Base-by-base conservation (phyloP, 2,797 vertebrate species). In the Pygocentrus nattereri region DNA sequence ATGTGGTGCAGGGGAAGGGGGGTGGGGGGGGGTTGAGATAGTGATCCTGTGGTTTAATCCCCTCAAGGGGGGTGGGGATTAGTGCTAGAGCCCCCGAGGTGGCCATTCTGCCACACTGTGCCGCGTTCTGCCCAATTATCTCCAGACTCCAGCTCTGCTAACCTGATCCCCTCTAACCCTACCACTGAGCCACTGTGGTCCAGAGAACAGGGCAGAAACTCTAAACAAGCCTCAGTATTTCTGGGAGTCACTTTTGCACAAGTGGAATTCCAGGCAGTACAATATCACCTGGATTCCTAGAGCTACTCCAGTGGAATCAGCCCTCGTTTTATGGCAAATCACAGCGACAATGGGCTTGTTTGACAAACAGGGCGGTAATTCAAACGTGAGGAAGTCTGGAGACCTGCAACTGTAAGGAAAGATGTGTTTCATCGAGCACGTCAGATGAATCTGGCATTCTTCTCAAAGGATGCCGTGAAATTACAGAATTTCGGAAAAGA, bases 51-150 rank as follows among this genome's bases (percentile, higher is more conserved):
- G 15, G 77, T 59, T 79, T 84, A 84, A 85, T 87, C 84, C 75
- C 84, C 76, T 82, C 76, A 64, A n/a, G 65, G 69, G 77, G 81
- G 84, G 58, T 72, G 79, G 52, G 76, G 87, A 87, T 89, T 88
- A 88, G 85, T 34, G 58, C 67, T 50, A 44, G 67, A 73, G 83
- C 68, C 73, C 85, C 70, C 75, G 79, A 78, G 83, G 79, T 30
- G 31, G 78, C 81, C 84, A 79, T 76, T 65, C 78, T 85, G 85
- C 84, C 80, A 82, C 74, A 74, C 74, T 67, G 76, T 70, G 74
- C 86, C 38, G 62, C 70, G 78, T 84, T 88, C 84, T 78, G 81
- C 81, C 84, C 87, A 89, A 88, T 90, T 89, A 88, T 89, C 84
- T 83, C 75, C 87, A 67, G 81, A 83, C 80, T 87, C 80, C 79